phyloP scores from a whole-genome alignment of 2,888 invertebrate genomes.

The Dolichomitus sp. region DNA sequence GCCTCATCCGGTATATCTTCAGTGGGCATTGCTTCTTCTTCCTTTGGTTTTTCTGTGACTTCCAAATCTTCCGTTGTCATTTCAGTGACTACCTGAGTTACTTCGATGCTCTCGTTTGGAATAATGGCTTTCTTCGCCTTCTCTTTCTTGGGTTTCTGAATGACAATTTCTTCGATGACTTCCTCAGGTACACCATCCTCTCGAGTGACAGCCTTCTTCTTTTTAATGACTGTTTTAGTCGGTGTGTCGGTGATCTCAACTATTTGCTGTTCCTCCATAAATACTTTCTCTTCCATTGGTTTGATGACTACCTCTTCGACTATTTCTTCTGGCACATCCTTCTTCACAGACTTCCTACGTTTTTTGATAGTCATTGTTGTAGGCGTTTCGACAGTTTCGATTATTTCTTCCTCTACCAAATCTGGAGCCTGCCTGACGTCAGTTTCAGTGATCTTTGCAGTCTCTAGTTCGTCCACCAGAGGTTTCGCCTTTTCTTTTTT shows the following conservation, averaged over 20 bases:
- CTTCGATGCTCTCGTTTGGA: constrained; percentile 69
- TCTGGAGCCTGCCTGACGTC: constrained; percentile 71
- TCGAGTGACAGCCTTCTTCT: constrained; percentile 66
- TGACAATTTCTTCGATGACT: constrained; percentile 80
- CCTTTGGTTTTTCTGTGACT: constrained; percentile 65
- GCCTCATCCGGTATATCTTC: constrained; percentile 68
- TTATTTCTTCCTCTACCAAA: constrained; percentile 72
- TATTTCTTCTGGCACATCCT: constrained; percentile 70
- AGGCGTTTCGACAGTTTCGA: constrained; percentile 71
- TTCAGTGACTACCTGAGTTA: constrained; percentile 70
- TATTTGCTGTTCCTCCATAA: constrained; percentile 72
- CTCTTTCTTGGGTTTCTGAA: constrained; percentile 74
- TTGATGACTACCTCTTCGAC: constrained; percentile 69
- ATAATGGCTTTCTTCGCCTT: constrained; percentile 69
- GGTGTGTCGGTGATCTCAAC: constrained; percentile 73
- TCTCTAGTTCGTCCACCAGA: constrained; percentile 82
- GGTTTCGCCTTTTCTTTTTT: constrained; percentile 69
- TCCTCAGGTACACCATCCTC: constrained; percentile 72
- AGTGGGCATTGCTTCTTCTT: constrained; percentile 67
- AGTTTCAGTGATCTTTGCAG: constrained; percentile 69
- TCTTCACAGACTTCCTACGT: constrained; percentile 65
- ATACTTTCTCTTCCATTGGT: constrained; percentile 62
- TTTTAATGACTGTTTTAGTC: constrained; percentile 71
- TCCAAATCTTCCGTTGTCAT: constrained; percentile 69
- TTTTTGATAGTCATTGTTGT: constrained; percentile 66